Base-by-base conservation (phyloP, 1,140 invertebrate species). In the Bombus waltoni region DNA sequence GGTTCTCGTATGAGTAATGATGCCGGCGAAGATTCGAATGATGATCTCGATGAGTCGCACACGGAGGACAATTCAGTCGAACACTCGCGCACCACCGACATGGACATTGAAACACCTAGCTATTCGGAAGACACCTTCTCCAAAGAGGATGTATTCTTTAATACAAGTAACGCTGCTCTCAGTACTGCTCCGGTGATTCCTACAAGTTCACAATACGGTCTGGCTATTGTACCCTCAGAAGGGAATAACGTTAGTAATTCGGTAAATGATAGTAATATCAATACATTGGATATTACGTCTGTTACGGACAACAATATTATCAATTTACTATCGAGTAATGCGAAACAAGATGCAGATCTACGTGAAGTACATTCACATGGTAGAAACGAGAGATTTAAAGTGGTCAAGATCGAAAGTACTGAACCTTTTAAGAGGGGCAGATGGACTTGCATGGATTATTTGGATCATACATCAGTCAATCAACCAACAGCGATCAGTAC, bases 381-480 rank as follows among this genome's bases (percentile, higher is more conserved):
- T 90, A 96, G 97, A 91, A 98, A 98, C 94, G 97, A 98, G 94
- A 96, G 98, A 86, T 99, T 99, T 94, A 98, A 98, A 96, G 98
- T 99, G 89, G 98, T 99, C 40, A 99, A 99, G 96, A 98, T 99
- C 86, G 98, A 98, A 94, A 99, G 98, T 93, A 98, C 98, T 40
- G 98, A 99, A 94, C 98, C 98, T 9, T 99, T 99, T 92, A 97
- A 98, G 89, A 96, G 98, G 66, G 99, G 99, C 42, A 96, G 98
- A 92, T 99, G 99, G 99, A 97, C 97, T 90, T 99, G 98, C 95
- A 98, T 98, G 97, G 98, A 99, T 95, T 99, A 98, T 95, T 96
- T 98, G 92, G 98, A 99, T 95, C 97, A 98, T 93, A 97, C 97
- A 80, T 96, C 96, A 78, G 96, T 96, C 68, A 97, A 96, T 92